Evolutionary conservation across 2,113 vertebrate genomes (phyloP).

Genomic region (Solenodon paradoxus): DNA sequence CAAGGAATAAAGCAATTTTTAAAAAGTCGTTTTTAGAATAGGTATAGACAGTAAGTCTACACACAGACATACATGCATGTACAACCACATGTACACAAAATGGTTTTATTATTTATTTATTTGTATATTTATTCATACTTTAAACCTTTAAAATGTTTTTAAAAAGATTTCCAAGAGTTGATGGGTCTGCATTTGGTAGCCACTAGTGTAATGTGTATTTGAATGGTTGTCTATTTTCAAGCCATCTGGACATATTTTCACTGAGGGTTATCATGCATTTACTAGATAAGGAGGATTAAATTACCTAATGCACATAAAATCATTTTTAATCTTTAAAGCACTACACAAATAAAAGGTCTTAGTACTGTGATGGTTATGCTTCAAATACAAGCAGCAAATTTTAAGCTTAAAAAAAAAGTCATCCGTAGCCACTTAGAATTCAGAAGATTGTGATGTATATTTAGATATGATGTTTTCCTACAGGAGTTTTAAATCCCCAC

Average conservation of each 20-base stretch:
- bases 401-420: neutral
- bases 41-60: neutral
- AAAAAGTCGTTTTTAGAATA: neutral
- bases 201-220: neutral
- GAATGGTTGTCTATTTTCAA: neutral
- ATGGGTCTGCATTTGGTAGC: neutral
- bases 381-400: slow-evolving; percentile 15
- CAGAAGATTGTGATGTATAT: neutral
- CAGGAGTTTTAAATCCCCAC: neutral
- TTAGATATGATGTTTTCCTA: slow-evolving; percentile 25
- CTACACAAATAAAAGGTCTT: neutral
- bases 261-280: neutral
- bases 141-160: neutral
- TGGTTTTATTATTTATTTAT: neutral
- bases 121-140: neutral
- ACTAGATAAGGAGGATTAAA: slow-evolving; percentile 38
- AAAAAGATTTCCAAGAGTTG: neutral
- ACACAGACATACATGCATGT: neutral
- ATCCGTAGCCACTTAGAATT: neutral
- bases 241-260: slow-evolving; percentile 45
- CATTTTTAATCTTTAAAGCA: slow-evolving; percentile 39
- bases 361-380: neutral
- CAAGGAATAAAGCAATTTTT: neutral
- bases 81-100: neutral
- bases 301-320: slow-evolving; percentile 10